phyloP scores from a whole-genome alignment of 2,888 invertebrate species.

The Phytoseiulus persimilis region DNA sequence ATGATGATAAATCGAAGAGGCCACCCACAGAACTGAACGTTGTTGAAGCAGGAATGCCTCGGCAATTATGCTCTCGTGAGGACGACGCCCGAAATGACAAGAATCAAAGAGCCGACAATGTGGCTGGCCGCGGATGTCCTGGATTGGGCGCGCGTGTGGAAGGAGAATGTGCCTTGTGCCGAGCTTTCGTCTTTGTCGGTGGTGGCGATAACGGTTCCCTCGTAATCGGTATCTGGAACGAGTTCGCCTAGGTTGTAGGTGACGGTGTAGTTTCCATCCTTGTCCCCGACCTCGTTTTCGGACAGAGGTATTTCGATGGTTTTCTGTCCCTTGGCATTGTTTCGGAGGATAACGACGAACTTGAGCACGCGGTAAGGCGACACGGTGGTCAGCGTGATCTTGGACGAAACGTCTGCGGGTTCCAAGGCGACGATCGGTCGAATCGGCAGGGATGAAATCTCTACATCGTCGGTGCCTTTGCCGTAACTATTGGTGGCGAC shows the following conservation, averaged over 20 bases:
- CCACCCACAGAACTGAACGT: neutral
- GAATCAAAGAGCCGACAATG: neutral
- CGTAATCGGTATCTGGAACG: conserved; percentile 12
- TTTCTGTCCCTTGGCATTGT: neutral
- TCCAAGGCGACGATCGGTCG: conserved; percentile 10
- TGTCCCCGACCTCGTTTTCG: conserved; percentile 17
- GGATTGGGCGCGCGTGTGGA: conserved; percentile 16
- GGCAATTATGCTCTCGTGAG: neutral
- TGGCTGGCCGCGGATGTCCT: neutral
- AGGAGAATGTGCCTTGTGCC: neutral
- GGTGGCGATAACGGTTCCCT: conserved; percentile 12
- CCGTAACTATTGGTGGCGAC: neutral
- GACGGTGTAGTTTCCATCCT: conserved; percentile 31
- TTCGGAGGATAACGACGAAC: neutral
- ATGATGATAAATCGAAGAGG: neutral
- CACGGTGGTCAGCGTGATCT: neutral
- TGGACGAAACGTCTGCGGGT: neutral
- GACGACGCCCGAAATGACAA: neutral
- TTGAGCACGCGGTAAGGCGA: conserved; percentile 30
- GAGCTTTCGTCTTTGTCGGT: conserved; percentile 30
- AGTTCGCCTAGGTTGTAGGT: neutral
- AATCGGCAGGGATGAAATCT: conserved; percentile 29
- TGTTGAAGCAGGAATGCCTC: neutral
- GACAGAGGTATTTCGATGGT: neutral
- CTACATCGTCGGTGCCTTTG: conserved; percentile 1